phyloP scores from a whole-genome alignment of 2,113 vertebrate genomes.

The Psilopsiagon aymara region DNA sequence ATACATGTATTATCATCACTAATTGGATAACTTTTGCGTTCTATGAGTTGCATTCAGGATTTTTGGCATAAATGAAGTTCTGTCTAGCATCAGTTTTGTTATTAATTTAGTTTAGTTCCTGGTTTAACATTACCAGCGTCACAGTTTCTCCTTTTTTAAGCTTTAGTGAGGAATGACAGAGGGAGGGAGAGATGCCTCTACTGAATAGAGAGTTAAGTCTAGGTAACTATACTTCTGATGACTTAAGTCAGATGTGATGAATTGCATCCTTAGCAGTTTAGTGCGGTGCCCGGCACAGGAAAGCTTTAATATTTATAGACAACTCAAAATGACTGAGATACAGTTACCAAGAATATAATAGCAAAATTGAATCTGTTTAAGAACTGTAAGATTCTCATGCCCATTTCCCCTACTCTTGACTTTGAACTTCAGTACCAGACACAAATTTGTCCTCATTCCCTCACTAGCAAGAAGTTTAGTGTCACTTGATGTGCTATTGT shows the following conservation, averaged over 20 bases:
- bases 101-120: neutral
- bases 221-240: neutral
- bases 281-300: neutral
- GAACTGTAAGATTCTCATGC: neutral
- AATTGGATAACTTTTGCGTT: neutral
- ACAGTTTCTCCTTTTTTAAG: neutral
- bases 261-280: neutral
- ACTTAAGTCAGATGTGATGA: neutral
- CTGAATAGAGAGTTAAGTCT: neutral
- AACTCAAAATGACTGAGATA: neutral
- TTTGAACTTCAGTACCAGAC: neutral
- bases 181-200: neutral
- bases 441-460: neutral
- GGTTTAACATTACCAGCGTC: neutral
- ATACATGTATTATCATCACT: neutral
- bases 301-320: neutral
- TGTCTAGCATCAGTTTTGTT: neutral
- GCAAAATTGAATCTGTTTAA: neutral
- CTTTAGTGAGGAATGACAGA: neutral
- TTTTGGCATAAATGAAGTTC: neutral
- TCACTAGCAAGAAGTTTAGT: neutral
- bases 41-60: neutral
- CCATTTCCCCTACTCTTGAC: neutral
- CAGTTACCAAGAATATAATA: neutral
- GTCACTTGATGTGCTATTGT: neutral